These are phyloP conservation scores for Conus ventricosus DNA, from an alignment of 1,140 invertebrate genomes.

Conservation along the genomic window DNA sequence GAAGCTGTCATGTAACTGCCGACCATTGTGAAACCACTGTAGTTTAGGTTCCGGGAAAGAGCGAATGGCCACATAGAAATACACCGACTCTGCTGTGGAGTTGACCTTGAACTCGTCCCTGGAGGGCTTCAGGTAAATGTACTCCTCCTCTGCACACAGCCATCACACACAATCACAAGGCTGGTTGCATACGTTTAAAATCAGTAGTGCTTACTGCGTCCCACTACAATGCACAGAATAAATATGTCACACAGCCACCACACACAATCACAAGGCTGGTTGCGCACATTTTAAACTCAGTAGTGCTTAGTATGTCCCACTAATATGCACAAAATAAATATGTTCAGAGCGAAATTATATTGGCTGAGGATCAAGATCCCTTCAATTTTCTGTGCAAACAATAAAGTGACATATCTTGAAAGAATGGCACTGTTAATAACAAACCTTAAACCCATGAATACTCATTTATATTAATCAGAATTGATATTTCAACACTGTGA, in stretches of 20 bases:
- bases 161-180: neutral
- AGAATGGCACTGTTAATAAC: too few relatives aligned
- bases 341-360: neutral
- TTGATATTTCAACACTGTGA: too few relatives aligned
- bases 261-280: neutral
- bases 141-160: conserved; percentile 35
- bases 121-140: conserved; percentile 33
- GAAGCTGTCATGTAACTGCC: conserved; percentile 11
- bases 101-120: conserved; percentile 21
- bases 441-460: too few relatives aligned
- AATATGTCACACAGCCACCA: conserved; percentile 14
- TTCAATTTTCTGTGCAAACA: neutral
- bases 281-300: neutral
- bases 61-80: conserved; percentile 31
- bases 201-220: neutral
- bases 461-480: too few relatives aligned
- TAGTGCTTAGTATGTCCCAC: neutral
- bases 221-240: neutral
- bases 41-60: conserved; percentile 41
- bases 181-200: neutral
- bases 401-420: too few relatives aligned
- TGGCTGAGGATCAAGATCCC: neutral
- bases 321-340: neutral
- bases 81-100: conserved; percentile 17
- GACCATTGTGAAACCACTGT: conserved; percentile 39